Evolutionary conservation across 2,797 vertebrate genomes (phyloP), one percentile per base, ranked within the genome.

Genomic region (Phataginus tricuspis): DNA sequence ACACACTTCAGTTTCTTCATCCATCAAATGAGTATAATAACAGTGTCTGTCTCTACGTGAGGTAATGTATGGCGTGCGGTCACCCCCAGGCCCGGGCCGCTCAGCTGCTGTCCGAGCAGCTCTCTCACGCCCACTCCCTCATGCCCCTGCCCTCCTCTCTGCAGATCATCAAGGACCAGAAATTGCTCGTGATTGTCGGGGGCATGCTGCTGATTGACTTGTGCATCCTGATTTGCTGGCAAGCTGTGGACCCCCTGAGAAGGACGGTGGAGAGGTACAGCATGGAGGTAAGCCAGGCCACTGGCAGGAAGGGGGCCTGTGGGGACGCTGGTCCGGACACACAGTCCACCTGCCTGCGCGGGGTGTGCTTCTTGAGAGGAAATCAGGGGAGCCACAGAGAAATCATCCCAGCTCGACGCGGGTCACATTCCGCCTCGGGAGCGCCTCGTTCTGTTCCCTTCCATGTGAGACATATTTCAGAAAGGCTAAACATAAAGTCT

Each of bases 81-180:
- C 45, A 4, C n/a, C 31, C 10, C 5, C 21, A 27, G 16, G 42
- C 11, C 51, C 37, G 0, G 0, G 18, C 14, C 3, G n/a, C 31
- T 53, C 57, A 25, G 31, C 12, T 27, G 51, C 39, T 15, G 10
- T 12, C 31, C 34, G 29, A 69, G 51, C 39, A 7, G 15, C 77
- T n/a, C 19, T 34, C 55, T 96, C 87, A 94, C 3, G 0, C 42
- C 31, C 86, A 34, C 96, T 75, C 78, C 42, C 21, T 77, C 92
- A 84, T 64, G 7, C 95, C 96, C 37, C 87, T 64, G 78, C 87
- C 77, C 90, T 97, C 98, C 97, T 97, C 98, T 97, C 98, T 96
- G 89, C 98, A 99, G 99, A 99, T 99, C 98, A 99, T 99, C 98
- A 99, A 99, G 98, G 99, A 99, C 99, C 99, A 99, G 99, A 99